Evolutionary conservation across 2,888 invertebrate species (phyloP).

Genomic region (Muscina levida): DNA sequence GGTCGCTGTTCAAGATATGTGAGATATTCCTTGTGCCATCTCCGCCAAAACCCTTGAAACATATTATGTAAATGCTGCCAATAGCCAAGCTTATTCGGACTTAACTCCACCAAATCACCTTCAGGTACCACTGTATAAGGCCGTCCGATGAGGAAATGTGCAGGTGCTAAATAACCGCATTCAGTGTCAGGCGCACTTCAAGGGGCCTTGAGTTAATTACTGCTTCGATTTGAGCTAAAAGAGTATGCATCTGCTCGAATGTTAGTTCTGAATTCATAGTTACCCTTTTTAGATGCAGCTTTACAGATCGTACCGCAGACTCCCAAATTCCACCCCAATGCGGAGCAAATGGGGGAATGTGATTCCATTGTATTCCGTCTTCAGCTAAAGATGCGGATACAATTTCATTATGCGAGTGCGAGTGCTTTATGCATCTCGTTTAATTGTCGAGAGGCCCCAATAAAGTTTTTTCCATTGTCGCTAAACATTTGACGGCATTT

Average conservation of each 20-base stretch:
- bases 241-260: slow-evolving; percentile 57
- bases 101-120: slow-evolving; percentile 31
- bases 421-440: not conserved
- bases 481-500: slow-evolving; percentile 56
- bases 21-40: slow-evolving; percentile 39
- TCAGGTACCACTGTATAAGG: slow-evolving; percentile 56
- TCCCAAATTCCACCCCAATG: slow-evolving; percentile 52
- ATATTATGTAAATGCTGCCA: slow-evolving; percentile 62
- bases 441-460: slow-evolving; percentile 53
- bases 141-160: slow-evolving; percentile 58
- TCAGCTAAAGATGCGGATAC: slow-evolving; percentile 35
- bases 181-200: slow-evolving; percentile 53
- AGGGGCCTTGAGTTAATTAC: slow-evolving; percentile 60
- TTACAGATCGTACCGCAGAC: slow-evolving; percentile 57
- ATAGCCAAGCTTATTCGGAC: slow-evolving; percentile 33
- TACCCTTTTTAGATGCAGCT: slow-evolving; percentile 59
- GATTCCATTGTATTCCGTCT: slow-evolving; percentile 60
- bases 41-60: slow-evolving; percentile 55
- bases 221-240: slow-evolving; percentile 63
- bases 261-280: slow-evolving; percentile 34
- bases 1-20: slow-evolving; percentile 47
- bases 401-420: not conserved
- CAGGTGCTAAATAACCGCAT: slow-evolving; percentile 46
- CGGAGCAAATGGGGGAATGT: slow-evolving; percentile 41
- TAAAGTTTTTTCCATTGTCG: slow-evolving; percentile 62